These are phyloP conservation scores for Motacilla tschutschensis DNA, from an alignment of 2,113 vertebrate species.

Conservation along the genomic window DNA sequence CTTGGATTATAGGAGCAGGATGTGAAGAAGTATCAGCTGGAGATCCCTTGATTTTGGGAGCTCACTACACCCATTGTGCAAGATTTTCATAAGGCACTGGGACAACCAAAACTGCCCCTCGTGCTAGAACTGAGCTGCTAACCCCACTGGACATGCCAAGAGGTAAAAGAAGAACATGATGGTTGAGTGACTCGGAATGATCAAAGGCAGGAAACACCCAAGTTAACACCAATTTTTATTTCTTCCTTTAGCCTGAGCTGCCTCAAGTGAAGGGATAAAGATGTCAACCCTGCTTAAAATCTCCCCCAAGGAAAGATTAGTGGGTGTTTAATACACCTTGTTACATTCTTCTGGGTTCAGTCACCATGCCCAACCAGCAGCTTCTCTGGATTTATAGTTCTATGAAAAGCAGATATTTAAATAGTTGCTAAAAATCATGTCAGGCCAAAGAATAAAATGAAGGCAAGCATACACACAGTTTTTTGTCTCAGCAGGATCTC, in stretches of 20 bases:
- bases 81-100: background rate
- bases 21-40: background rate
- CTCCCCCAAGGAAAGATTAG: conserved; percentile 28
- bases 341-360: background rate
- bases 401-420: background rate
- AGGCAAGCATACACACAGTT: background rate
- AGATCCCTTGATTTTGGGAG: background rate
- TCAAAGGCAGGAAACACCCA: conserved; percentile 36
- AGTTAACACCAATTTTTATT: background rate
- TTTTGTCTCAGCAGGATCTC: background rate
- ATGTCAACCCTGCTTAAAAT: conserved; percentile 41
- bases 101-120: background rate
- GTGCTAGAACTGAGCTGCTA: background rate
- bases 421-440: background rate
- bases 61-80: background rate
- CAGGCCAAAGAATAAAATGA: background rate
- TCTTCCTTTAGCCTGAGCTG: conserved; percentile 11
- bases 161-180: background rate
- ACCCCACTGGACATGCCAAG: background rate
- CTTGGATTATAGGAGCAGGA: background rate
- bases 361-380: background rate
- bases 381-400: background rate
- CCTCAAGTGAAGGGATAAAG: background rate
- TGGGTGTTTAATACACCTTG: background rate
- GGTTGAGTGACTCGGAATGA: background rate